A percentile compares a stretch with the other conserved stretches of the same genome.
Conservation (phyloP, 2,888 invertebrate genomes). For the Hemistola chrysoprasaria region DNA sequence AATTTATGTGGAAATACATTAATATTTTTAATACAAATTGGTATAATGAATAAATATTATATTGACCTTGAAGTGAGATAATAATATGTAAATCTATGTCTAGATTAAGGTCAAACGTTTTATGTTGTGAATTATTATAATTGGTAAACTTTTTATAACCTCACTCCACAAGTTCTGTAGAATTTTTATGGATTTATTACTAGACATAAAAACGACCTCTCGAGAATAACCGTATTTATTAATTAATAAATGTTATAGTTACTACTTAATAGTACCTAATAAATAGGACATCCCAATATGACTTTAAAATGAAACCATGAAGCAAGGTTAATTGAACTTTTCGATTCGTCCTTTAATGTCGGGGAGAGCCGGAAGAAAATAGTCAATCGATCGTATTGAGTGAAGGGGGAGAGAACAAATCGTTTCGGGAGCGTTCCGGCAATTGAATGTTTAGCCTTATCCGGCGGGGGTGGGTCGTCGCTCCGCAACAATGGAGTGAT, state of each 20-base stretch:
- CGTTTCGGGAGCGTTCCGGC: slow-evolving; percentile 74
- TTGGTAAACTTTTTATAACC: too few species aligned
- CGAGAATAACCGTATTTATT: too few species aligned
- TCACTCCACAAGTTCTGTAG: not conserved
- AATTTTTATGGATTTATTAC: not conserved
- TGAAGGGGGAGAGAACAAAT: slow-evolving; percentile 65
- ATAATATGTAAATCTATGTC: too few species aligned
- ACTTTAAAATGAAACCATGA: slow-evolving; percentile 3
- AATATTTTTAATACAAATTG: too few species aligned
- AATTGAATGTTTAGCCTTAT: slow-evolving; percentile 79
- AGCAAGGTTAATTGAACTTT: slow-evolving; percentile 22
- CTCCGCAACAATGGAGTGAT: slow-evolving; percentile 78
- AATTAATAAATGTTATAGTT: too few species aligned
- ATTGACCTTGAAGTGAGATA: too few species aligned
- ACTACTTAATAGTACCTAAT: too few species aligned
- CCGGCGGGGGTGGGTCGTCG: slow-evolving; percentile 72
- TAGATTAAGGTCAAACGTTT: too few species aligned
- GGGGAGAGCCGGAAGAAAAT: slow-evolving; percentile 51
- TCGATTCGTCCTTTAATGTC: slow-evolving; percentile 37
- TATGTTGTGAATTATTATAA: too few species aligned
- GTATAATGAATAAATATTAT: too few species aligned
- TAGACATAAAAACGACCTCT: too few species aligned
- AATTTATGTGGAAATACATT: too few species aligned
- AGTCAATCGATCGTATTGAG: slow-evolving; percentile 62
- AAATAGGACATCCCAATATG: not conserved